A percentile compares a stretch with the other conserved stretches of the same genome.
Evolutionary conservation across 2,888 invertebrate genomes (phyloP).

Genomic region (Blera fallax): DNA sequence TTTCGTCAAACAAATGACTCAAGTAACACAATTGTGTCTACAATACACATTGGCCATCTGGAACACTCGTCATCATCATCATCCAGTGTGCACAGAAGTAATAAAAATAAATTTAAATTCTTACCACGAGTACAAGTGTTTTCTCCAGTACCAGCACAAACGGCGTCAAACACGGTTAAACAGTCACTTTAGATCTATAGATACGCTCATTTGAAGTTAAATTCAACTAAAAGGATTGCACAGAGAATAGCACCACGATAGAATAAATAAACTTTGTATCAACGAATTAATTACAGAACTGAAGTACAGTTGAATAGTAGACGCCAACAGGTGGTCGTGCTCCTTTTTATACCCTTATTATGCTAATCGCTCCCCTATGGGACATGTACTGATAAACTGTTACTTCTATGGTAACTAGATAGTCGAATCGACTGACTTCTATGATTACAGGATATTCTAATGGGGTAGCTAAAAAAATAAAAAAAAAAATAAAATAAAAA

Average conservation of each 20-base stretch:
- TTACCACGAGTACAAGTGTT: conserved; percentile 57
- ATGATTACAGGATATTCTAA: conserved; percentile 46
- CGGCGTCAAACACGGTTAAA: conserved; percentile 14
- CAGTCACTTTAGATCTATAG: conserved; percentile 3
- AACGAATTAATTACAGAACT: conserved; percentile 54
- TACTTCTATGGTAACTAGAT: conserved; percentile 66
- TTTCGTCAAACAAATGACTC: conserved; percentile 56
- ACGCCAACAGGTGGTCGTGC: conserved; percentile 55
- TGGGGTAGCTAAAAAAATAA: conserved; percentile 1
- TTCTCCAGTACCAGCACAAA: conserved; percentile 33
- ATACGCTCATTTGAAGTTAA: background rate
- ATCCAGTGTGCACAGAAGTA: background rate
- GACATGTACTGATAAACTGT: conserved; percentile 44
- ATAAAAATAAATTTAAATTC: conserved; percentile 56
- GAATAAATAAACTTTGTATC: conserved; percentile 14
- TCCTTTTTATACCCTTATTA: conserved; percentile 70
- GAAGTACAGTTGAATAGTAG: conserved; percentile 36
- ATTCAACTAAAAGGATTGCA: background rate
- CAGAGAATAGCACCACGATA: background rate
- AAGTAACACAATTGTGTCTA: conserved; percentile 56
- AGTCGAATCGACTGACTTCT: background rate
- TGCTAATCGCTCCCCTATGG: conserved; percentile 43
- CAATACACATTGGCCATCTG: conserved; percentile 27
- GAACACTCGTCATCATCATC: conserved; percentile 41
- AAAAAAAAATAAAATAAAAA: no score